Conservation (phyloP, 2,797 vertebrate species). For the Clarias platycephalus region DNA sequence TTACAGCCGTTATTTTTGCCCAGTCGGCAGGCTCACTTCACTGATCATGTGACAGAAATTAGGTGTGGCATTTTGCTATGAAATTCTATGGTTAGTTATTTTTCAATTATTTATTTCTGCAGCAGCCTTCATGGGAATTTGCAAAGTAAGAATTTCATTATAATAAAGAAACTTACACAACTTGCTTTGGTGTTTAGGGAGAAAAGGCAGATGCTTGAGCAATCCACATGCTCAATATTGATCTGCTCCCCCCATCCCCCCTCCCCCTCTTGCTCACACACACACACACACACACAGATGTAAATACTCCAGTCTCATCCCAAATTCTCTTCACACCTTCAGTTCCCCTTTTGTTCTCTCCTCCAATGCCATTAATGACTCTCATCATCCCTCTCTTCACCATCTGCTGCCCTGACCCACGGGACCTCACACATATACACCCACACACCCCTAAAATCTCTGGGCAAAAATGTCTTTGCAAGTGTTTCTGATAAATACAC, state of each 20-base stretch:
- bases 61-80: background rate
- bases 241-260: background rate
- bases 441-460: conserved; percentile 40
- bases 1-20: too few species aligned
- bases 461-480: conserved; percentile 61
- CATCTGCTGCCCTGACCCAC: conserved; percentile 81
- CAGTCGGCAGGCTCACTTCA: too few species aligned
- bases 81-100: background rate
- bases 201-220: background rate
- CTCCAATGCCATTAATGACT: conserved; percentile 73
- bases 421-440: conserved; percentile 66
- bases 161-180: background rate
- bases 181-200: background rate
- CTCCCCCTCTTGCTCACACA: background rate
- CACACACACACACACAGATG: conserved; percentile 1
- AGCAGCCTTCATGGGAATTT: background rate
- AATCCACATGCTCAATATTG: background rate
- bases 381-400: conserved; percentile 72
- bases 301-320: conserved; percentile 53
- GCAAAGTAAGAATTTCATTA: background rate
- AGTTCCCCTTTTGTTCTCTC: conserved; percentile 67
- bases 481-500: conserved; percentile 60
- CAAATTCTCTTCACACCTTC: conserved; percentile 66
- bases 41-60: too few species aligned
- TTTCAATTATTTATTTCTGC: background rate